Conservation (phyloP, 2,797 vertebrate genomes). For the Sciurus vulgaris region DNA sequence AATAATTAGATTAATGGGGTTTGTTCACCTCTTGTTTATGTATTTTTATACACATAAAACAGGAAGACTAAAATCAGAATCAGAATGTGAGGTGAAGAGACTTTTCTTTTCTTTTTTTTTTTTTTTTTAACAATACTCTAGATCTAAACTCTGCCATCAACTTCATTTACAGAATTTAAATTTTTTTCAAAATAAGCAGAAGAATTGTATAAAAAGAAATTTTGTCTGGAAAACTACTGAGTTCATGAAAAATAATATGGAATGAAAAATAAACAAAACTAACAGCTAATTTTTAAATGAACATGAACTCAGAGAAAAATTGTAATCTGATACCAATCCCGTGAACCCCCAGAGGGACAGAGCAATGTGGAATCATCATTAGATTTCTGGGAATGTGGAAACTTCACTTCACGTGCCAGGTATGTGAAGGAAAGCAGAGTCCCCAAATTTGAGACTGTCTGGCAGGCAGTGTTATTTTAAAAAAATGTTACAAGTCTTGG, state of each 20-base stretch:
- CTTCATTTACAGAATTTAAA: neutral
- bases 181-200: constrained; percentile 44
- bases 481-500: constrained; percentile 72
- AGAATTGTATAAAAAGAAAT: neutral
- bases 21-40: neutral
- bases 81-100: neutral
- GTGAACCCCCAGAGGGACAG: constrained; percentile 41
- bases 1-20: neutral
- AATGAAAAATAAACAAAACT: constrained; percentile 65
- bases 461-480: constrained; percentile 82
- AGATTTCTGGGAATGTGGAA: constrained; percentile 77
- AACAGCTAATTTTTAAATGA: constrained; percentile 45
- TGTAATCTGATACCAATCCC: constrained; percentile 72
- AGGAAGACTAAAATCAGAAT: neutral
- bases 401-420: constrained; percentile 80
- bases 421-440: constrained; percentile 71
- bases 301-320: constrained; percentile 65
- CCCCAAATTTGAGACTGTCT: constrained; percentile 78
- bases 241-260: constrained; percentile 58
- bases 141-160: neutral
- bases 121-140: neutral
- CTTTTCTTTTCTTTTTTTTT: neutral
- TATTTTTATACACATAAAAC: neutral
- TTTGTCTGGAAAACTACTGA: constrained; percentile 33
- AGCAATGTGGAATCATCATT: constrained; percentile 80